phyloP scores from a whole-genome alignment of 1,140 invertebrate genomes.

The Pteromalus puparum region DNA sequence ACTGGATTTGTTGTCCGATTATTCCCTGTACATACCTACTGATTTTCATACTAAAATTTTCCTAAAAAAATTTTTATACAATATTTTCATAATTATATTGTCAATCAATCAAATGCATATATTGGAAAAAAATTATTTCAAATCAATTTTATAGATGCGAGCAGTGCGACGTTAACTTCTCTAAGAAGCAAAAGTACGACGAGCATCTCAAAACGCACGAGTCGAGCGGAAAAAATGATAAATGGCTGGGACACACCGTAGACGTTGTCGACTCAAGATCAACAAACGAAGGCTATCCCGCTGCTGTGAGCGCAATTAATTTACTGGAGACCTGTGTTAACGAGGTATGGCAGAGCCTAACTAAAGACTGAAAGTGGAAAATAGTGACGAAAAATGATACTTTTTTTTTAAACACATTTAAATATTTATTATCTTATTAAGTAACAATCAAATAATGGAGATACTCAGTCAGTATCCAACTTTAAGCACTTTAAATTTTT shows the following conservation, averaged over 20 bases:
- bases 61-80: too few species aligned
- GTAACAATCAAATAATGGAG: background rate
- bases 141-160: conserved; percentile 69
- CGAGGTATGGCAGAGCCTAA: conserved; percentile 41
- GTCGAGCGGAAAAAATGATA: background rate
- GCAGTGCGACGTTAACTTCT: conserved; percentile 72
- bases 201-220: conserved; percentile 57
- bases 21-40: too few species aligned
- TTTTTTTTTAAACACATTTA: background rate
- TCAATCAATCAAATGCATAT: too few species aligned
- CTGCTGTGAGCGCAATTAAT: background rate
- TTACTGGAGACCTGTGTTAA: conserved; percentile 10
- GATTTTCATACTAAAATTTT: too few species aligned
- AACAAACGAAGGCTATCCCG: background rate
- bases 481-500: conserved; percentile 27
- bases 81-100: too few species aligned
- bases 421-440: background rate
- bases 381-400: background rate
- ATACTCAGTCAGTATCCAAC: background rate
- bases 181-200: conserved; percentile 65
- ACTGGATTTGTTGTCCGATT: too few species aligned
- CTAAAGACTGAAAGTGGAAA: background rate
- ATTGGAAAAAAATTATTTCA: background rate
- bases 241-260: background rate
- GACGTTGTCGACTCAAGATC: background rate